A percentile compares a stretch with the other conserved stretches of the same genome.
These are phyloP conservation scores for Triops cancriformis DNA, from an alignment of 1,140 invertebrate species.

Conservation along the genomic window DNA sequence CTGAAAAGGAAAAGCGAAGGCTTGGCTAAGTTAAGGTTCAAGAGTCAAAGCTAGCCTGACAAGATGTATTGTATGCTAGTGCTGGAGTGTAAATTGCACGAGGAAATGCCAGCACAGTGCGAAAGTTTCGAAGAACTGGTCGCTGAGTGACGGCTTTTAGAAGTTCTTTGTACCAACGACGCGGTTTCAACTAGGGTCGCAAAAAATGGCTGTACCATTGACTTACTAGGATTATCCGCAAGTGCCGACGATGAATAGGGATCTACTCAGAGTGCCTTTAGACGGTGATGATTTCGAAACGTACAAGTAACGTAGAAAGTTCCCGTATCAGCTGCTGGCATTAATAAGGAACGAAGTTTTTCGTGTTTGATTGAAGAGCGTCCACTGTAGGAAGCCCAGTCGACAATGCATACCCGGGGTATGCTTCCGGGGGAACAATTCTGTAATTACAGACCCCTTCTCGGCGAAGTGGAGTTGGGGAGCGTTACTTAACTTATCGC, in stretches of 20 bases:
- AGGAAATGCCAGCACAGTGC: background rate
- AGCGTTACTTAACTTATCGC: too few species aligned
- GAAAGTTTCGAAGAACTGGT: background rate
- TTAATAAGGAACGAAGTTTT: background rate
- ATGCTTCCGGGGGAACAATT: too few species aligned
- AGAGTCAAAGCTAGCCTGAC: background rate
- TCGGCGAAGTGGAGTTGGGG: too few species aligned
- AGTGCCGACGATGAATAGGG: too few species aligned
- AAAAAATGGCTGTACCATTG: too few species aligned
- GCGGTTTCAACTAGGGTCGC: too few species aligned
- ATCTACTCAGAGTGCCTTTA: too few species aligned
- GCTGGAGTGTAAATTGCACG: background rate
- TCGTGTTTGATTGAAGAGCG: background rate
- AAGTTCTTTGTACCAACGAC: too few species aligned
- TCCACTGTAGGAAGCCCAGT: background rate
- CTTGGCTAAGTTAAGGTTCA: background rate
- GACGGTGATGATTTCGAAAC: background rate
- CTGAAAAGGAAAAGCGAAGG: background rate
- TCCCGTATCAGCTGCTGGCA: background rate
- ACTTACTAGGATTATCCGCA: too few species aligned
- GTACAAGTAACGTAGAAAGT: background rate
- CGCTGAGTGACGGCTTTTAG: background rate
- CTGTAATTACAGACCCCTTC: too few species aligned
- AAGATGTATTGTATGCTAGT: slow-evolving; percentile 4
- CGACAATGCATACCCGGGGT: background rate